Evolutionary conservation across 1,140 invertebrate genomes (phyloP).

Genomic region (Bombus sibiricus): DNA sequence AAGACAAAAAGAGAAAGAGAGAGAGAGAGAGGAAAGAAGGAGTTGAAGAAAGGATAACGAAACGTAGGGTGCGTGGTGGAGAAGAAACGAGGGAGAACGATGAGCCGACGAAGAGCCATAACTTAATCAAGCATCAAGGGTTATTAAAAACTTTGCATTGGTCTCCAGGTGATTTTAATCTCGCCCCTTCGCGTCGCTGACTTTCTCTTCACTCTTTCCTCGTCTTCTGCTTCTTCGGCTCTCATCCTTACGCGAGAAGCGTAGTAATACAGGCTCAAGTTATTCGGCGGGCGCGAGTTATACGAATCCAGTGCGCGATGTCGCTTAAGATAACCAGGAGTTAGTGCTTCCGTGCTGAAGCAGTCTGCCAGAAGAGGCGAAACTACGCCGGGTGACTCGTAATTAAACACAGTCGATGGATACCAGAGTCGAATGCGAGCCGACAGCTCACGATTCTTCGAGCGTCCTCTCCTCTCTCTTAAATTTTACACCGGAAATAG

Average conservation of each 20-base stretch:
- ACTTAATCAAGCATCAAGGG: slow-evolving; percentile 78
- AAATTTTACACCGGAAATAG: slow-evolving; percentile 50
- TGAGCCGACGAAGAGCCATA: slow-evolving; percentile 63
- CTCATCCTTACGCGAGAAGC: slow-evolving; percentile 44
- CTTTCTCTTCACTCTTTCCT: not conserved
- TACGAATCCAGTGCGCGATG: slow-evolving; percentile 76
- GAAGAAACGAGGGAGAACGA: slow-evolving; percentile 30
- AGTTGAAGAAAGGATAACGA: not conserved
- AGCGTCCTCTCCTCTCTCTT: slow-evolving; percentile 30
- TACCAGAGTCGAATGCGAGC: slow-evolving; percentile 52
- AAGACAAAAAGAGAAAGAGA: not conserved
- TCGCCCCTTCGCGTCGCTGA: slow-evolving; percentile 51
- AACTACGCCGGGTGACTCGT: slow-evolving; percentile 69
- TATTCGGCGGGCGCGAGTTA: slow-evolving; percentile 75
- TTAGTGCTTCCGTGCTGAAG: slow-evolving; percentile 71
- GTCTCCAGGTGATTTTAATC: slow-evolving; percentile 78
- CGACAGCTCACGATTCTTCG: slow-evolving; percentile 55
- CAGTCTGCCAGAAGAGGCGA: slow-evolving; percentile 66
- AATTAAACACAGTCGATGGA: slow-evolving; percentile 73
- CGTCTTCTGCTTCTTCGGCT: not conserved
- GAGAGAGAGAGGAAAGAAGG: no score
- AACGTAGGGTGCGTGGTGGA: not conserved
- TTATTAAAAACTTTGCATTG: slow-evolving; percentile 79
- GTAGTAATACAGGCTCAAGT: slow-evolving; percentile 71
- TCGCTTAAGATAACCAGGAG: slow-evolving; percentile 76